Base-by-base conservation (phyloP, 2,797 vertebrate genomes). In the Mionectes olivaceus region DNA sequence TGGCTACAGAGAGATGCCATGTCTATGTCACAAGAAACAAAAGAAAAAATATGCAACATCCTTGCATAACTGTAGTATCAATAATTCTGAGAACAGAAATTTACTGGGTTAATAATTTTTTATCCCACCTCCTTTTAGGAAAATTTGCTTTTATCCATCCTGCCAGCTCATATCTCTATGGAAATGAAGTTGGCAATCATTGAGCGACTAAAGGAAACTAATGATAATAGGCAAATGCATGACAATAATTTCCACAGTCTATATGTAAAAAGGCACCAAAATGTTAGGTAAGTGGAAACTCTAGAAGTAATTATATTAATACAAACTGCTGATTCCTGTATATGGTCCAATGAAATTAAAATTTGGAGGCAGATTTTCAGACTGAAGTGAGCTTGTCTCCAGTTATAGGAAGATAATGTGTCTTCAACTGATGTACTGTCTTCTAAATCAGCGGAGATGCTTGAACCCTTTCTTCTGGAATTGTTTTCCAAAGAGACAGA, bases 241-340 rank as follows among this genome's bases (percentile, higher is more conserved):
- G 99, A 99, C 95, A 99, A 99, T 97, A 99, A 99, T 97, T 99
- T 99, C 96, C 99, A 99, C 95, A 99, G 99, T 79, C 98, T 99
- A 1, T 99, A 99, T 5, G 99, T 99, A 49, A 99, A 99, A 98
- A 98, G 99, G 43, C 99, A 99, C 12, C 99, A 99, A 97, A 99
- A 99, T 5, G 99, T 99, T 95, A 99, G 99, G 99, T 99, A 98
- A 82, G 97, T 49, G 1, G 15, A 65, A 87, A 35, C 32, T 33
- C 5, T 37, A n/a, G 33, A 69, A 69, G 25, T 43, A 41, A 47
- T 35, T 49, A 5, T n/a, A 46, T 79, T 63, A 28, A 55, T 68
- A 21, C 9, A 65, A 65, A 19, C 24, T 83, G 35, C 32, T 86
- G 37, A 60, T 83, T 81, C 30, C 39, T 84, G 37, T 19, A 6